Evolutionary conservation across 2,113 vertebrate genomes (phyloP), one percentile per base, ranked within the genome.

Genomic region (Canis aureus): DNA sequence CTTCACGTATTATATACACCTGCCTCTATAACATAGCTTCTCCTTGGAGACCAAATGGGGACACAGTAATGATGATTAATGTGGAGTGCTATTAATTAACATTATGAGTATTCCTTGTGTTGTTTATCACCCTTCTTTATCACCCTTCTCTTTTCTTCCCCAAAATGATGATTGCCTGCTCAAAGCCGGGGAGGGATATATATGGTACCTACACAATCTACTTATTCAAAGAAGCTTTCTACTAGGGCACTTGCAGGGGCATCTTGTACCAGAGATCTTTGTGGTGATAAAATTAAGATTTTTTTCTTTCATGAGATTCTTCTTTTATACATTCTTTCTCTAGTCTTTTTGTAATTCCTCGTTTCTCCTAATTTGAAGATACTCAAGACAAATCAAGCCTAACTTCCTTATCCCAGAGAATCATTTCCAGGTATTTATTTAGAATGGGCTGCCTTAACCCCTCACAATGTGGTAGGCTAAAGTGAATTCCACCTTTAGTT

Each of bases 381-480:
- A 67, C 19, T 93, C 51, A 94, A 57, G 38, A 93, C 51, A 95
- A 89, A 84, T 78, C 69, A 95, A n/a, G 5, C 38, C 57, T 57
- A 81, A 10, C 32, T 43, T 89, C 78, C 43, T 89, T 69, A 43
- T 55, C 35, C 78, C 53, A 73, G 64, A 93, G 57, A 91, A 78
- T 92, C 64, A 60, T 81, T 94, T 92, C 55, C 53, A 87, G 27
- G 60, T 87, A 85, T 53, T 83, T 67, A 85, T 83, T 87, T 96
- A 78, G 38, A 91, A 53, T 35, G 51, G 7, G 9, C 32, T 6
- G 86, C 38, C 22, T 83, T 62, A 69, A 69, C 49, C 69, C 92
- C 22, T 55, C 59, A 83, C 19, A 51, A 22, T 79, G 66, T 35
- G 1, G 8, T 89, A 74, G 49, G 19, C 62, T 93, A 86, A 97